These are phyloP conservation scores for Hymenochirus boettgeri DNA, from an alignment of 2,113 vertebrate species.

Conservation along the genomic window DNA sequence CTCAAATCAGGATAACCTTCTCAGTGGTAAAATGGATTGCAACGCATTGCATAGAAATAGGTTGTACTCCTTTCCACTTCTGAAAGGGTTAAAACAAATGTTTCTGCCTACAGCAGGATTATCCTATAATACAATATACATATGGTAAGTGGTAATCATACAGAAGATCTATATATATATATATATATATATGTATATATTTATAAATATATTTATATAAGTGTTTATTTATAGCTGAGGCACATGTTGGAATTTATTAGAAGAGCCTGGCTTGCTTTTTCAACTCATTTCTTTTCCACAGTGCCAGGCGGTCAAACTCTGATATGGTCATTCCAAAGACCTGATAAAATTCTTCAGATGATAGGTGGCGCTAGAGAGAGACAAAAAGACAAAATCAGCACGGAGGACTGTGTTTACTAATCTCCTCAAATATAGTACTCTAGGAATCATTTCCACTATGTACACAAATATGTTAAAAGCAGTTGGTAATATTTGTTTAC, in stretches of 20 bases:
- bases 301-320: slow-evolving; percentile 92
- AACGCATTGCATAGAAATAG: slow-evolving; percentile 33
- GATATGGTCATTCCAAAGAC: slow-evolving; percentile 94
- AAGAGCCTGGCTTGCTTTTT: slow-evolving; percentile 97
- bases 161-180: slow-evolving; percentile 61
- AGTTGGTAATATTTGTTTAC: too few relatives aligned
- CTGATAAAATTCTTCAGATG: slow-evolving; percentile 90
- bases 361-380: slow-evolving; percentile 82
- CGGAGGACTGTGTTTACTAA: too few relatives aligned
- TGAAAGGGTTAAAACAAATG: slow-evolving; percentile 22
- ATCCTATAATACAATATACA: slow-evolving; percentile 50
- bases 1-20: slow-evolving; percentile 21
- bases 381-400: not conserved
- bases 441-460: too few relatives aligned
- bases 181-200: slow-evolving; percentile 52
- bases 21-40: slow-evolving; percentile 21
- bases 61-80: slow-evolving; percentile 17
- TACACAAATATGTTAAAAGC: too few relatives aligned
- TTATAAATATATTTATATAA: slow-evolving; percentile 64
- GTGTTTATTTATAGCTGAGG: slow-evolving; percentile 65
- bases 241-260: slow-evolving; percentile 54
- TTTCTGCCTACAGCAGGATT: slow-evolving; percentile 14
- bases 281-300: slow-evolving; percentile 97
- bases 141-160: slow-evolving; percentile 49
- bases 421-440: too few relatives aligned